Conservation (phyloP, 2,113 vertebrate species). For the Bucco capensis region DNA sequence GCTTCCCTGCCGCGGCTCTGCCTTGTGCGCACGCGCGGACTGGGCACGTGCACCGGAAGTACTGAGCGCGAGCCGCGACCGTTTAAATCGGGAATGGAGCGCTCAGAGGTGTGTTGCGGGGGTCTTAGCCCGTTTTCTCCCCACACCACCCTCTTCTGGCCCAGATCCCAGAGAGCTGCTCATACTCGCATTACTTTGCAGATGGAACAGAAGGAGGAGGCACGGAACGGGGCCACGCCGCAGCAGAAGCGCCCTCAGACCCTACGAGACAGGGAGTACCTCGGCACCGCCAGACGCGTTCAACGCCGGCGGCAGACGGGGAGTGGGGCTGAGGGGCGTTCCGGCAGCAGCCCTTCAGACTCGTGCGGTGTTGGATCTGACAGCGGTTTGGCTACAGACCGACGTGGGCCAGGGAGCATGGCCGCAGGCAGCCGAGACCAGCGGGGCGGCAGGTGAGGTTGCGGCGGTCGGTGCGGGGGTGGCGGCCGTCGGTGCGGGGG, state of each 20-base stretch:
- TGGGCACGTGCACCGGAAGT: not conserved
- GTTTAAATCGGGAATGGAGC: not conserved
- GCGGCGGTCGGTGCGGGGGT: too few relatives aligned
- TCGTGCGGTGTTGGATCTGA: not conserved
- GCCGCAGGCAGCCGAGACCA: not conserved
- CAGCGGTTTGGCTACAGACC: not conserved
- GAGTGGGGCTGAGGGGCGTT: not conserved
- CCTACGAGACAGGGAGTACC: not conserved
- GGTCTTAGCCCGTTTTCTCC: accelerated
- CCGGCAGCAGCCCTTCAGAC: too few relatives aligned
- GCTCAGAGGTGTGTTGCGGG: too few relatives aligned
- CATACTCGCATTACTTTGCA: too few relatives aligned
- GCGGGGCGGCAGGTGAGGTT: not conserved
- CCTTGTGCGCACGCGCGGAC: not conserved
- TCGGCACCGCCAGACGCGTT: accelerated
- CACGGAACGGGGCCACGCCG: too few relatives aligned
- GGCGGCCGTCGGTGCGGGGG: too few relatives aligned
- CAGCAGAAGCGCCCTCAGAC: not conserved
- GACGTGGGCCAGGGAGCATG: not conserved
- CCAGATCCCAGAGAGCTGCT: not conserved
- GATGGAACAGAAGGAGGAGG: not conserved
- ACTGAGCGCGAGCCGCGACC: not conserved
- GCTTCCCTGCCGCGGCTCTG: too few relatives aligned
- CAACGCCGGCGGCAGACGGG: not conserved
- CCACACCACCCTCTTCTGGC: not conserved